Evolutionary conservation across 2,113 vertebrate genomes (phyloP).

Genomic region (Gadus macrocephalus): DNA sequence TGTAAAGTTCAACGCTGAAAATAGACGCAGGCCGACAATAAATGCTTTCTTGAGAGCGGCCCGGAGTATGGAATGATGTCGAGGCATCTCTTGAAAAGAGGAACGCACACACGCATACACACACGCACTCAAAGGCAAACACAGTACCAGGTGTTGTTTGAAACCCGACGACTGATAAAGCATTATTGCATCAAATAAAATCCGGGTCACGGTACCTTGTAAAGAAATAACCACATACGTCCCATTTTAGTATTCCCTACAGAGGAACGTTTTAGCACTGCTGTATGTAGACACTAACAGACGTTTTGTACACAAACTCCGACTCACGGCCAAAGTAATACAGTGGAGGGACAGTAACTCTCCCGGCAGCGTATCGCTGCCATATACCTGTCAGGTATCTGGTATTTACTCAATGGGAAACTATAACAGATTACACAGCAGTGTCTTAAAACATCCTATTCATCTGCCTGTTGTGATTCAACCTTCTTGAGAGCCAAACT

Average conservation of each 20-base stretch:
- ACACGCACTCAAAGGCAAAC: no score
- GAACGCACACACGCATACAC: no score
- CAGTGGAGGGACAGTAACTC: neutral
- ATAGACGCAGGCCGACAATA: conserved; percentile 42
- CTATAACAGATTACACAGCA: conserved; percentile 21
- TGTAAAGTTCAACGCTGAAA: conserved; percentile 59
- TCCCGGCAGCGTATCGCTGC: neutral
- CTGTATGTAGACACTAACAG: no score
- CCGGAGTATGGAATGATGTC: conserved; percentile 1
- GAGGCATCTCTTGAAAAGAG: neutral
- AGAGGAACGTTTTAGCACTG: no score
- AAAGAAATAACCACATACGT: no score
- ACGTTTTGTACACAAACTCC: no score
- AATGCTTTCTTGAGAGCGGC: conserved; percentile 19
- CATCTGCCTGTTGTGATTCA: conserved; percentile 34
- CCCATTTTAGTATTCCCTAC: no score
- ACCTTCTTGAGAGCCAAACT: conserved; percentile 44
- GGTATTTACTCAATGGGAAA: conserved; percentile 25
- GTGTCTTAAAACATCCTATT: conserved; percentile 29
- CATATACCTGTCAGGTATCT: neutral
- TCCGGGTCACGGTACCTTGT: no score
- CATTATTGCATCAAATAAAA: neutral
- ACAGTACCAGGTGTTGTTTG: no score
- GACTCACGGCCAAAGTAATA: no score
- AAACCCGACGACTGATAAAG: no score